Conservation (phyloP, 2,888 invertebrate genomes). For the Drosophila ezoana region DNA sequence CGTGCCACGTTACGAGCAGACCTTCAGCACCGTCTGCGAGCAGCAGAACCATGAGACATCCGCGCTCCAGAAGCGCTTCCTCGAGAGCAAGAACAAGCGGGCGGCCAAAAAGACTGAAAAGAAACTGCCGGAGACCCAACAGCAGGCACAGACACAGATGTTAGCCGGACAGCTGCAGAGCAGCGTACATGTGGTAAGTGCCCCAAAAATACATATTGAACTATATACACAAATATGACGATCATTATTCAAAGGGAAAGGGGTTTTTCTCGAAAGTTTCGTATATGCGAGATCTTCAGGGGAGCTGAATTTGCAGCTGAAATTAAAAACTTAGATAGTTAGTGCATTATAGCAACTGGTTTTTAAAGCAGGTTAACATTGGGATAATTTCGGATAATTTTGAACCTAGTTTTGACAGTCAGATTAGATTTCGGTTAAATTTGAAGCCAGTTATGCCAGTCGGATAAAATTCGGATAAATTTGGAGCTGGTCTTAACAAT, state of each 20-base stretch:
- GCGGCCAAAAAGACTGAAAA: slow-evolving; percentile 93
- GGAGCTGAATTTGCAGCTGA: not conserved
- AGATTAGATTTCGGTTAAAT: not conserved
- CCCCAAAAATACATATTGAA: not conserved
- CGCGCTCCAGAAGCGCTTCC: slow-evolving; percentile 94
- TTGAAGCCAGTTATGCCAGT: not conserved
- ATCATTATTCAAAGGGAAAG: not conserved
- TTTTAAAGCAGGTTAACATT: not conserved
- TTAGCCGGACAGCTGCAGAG: slow-evolving; percentile 87
- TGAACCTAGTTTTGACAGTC: too few species aligned
- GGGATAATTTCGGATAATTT: not conserved
- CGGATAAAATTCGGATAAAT: not conserved
- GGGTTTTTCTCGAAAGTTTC: too few species aligned
- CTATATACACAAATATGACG: not conserved
- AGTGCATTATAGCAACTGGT: too few species aligned
- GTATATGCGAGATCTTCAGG: too few species aligned
- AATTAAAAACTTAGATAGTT: not conserved
- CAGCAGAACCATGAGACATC: slow-evolving; percentile 96
- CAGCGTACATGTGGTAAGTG: slow-evolving; percentile 91
- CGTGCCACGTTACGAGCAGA: slow-evolving; percentile 94
- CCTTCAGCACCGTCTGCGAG: slow-evolving; percentile 94
- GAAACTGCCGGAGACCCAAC: slow-evolving; percentile 83
- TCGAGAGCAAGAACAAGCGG: slow-evolving; percentile 96
- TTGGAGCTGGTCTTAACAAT: too few species aligned
- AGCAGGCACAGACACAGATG: slow-evolving; percentile 77